These are phyloP conservation scores for Limonius californicus DNA, from an alignment of 1,140 invertebrate genomes.

Conservation along the genomic window DNA sequence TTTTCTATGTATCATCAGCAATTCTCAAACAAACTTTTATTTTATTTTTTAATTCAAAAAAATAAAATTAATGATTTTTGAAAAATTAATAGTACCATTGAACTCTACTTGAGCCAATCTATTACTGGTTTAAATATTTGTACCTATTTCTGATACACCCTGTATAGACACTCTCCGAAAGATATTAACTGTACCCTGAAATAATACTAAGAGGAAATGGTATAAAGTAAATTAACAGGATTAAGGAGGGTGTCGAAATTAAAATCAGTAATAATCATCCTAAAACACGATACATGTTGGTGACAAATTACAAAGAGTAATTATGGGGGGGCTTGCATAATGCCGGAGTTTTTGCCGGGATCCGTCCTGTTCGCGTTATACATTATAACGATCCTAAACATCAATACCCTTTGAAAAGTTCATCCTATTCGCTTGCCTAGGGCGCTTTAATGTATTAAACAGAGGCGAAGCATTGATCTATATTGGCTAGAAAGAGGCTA, in stretches of 20 bases:
- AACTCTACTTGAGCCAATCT: too few species aligned
- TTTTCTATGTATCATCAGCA: too few species aligned
- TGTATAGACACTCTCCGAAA: too few species aligned
- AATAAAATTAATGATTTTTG: too few species aligned
- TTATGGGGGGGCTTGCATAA: conserved; percentile 15
- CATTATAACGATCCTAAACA: background rate
- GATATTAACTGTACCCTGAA: too few species aligned
- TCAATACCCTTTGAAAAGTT: background rate
- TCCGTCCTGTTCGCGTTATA: background rate
- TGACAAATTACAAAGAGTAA: conserved; percentile 23
- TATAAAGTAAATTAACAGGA: background rate
- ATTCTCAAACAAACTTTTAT: too few species aligned
- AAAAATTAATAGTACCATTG: too few species aligned
- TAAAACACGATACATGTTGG: conserved; percentile 17
- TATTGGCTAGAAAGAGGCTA: conserved; percentile 12
- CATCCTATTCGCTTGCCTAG: background rate
- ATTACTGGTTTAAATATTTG: too few species aligned
- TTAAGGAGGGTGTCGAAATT: background rate
- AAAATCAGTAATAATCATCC: conserved; percentile 2
- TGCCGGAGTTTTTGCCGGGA: background rate
- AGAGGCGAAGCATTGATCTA: conserved; percentile 9
- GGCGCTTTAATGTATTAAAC: background rate
- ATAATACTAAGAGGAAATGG: background rate
- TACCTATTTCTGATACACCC: too few species aligned
- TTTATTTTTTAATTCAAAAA: too few species aligned